A percentile compares a stretch with the other conserved stretches of the same genome.
phyloP scores from a whole-genome alignment of 2,113 vertebrate genomes.

The Rhizomys pruinosus region DNA sequence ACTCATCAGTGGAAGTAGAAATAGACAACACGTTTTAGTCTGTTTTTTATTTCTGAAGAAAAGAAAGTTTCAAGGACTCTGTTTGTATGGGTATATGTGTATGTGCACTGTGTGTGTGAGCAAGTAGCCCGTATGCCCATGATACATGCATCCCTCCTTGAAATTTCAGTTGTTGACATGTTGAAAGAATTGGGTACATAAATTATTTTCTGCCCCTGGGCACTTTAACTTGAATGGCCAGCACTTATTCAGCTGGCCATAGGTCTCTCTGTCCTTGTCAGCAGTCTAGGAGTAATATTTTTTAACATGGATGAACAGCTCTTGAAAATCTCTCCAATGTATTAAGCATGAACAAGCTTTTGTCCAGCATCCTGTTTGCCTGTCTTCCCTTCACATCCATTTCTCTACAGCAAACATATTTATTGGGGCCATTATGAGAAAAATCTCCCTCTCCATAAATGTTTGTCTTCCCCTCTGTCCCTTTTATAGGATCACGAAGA shows the following conservation, averaged over 20 bases:
- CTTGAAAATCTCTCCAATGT: constrained; percentile 80
- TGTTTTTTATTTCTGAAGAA: neutral
- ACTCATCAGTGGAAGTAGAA: neutral
- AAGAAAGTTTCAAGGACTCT: constrained; percentile 34
- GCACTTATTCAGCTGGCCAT: constrained; percentile 74
- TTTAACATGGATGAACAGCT: constrained; percentile 84
- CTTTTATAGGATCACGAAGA: constrained; percentile 77
- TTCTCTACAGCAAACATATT: constrained; percentile 82
- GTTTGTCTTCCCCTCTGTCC: constrained; percentile 82
- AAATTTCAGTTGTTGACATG: constrained; percentile 74
- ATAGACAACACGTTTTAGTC: neutral
- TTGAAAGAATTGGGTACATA: constrained; percentile 77
- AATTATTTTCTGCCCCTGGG: constrained; percentile 79
- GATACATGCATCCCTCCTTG: constrained; percentile 65
- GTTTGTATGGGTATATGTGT: neutral
- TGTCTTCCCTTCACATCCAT: constrained; percentile 80
- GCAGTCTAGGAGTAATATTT: constrained; percentile 81
- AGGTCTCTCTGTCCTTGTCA: constrained; percentile 83
- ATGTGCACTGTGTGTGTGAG: constrained; percentile 1
- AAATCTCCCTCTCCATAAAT: constrained; percentile 81
- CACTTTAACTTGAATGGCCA: constrained; percentile 71
- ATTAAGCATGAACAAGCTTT: constrained; percentile 81
- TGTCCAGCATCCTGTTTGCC: constrained; percentile 71
- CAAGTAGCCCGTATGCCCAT: constrained; percentile 5
- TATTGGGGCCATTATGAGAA: constrained; percentile 81